Conservation (phyloP, 1,140 invertebrate species). For the Aphaenogaster floridana region DNA sequence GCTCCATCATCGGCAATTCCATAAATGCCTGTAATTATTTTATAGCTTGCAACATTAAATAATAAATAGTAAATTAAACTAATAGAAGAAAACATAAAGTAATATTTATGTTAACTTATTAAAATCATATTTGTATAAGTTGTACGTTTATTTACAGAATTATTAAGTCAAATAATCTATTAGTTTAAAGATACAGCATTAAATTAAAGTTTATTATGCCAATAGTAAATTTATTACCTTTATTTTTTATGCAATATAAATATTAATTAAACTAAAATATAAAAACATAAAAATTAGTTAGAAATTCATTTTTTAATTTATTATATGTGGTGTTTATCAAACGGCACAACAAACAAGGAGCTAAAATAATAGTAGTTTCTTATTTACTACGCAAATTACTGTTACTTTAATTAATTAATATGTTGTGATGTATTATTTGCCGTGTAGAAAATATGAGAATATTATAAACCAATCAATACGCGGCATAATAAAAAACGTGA, state of each 20-base stretch:
- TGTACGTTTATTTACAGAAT: background rate
- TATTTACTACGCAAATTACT: background rate
- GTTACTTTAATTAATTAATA: slow-evolving; percentile 4
- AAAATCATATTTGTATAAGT: too few species aligned
- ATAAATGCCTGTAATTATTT: slow-evolving; percentile 28
- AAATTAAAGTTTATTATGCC: background rate
- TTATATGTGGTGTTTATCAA: slow-evolving; percentile 5
- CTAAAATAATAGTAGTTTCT: background rate
- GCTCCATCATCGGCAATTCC: slow-evolving; percentile 11
- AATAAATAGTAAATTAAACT: background rate
- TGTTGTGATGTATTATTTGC: background rate
- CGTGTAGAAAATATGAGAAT: too few species aligned
- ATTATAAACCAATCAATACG: background rate
- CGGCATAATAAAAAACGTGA: background rate
- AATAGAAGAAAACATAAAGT: background rate
- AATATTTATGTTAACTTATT: background rate
- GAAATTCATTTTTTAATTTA: background rate
- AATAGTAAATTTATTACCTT: background rate
- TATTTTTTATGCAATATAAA: background rate
- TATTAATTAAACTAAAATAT: background rate
- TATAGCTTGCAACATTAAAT: background rate
- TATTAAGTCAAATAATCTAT: background rate
- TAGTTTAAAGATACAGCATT: background rate
- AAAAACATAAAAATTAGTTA: background rate
- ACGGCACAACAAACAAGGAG: background rate